Evolutionary conservation across 2,888 invertebrate genomes (phyloP), one percentile per base, ranked within the genome.

Genomic region (Sarcophaga rosellei): DNA sequence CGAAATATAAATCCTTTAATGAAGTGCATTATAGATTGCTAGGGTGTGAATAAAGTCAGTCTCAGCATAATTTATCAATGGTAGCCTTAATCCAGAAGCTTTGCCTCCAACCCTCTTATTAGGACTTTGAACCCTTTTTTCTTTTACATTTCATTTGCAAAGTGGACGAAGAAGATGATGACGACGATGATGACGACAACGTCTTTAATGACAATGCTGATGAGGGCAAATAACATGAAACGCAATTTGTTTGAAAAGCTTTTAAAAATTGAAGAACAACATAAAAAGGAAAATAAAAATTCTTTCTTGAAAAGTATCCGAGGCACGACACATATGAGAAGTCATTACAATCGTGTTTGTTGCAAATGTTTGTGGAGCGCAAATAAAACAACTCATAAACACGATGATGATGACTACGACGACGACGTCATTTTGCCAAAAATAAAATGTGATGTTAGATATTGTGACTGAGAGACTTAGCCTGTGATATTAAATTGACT

Each of bases 381-480:
- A 53, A 5, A 53, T 17, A 53, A 53, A 53, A 53, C 35, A 10
- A 10, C 35, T 35, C 35, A 35, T 35, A 35, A 35, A 35, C 10
- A 35, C 35, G 6, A 6, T 35, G 35, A 25, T 25, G 25, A 25
- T 25, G 25, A 25, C 1, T 5, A 25, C 6, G 25, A 15, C 17
- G 53, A 53, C 53, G 47, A 53, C 77, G 72, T 82, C 82, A 82
- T 82, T 82, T 25, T 82, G 25, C 77, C 77, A 82, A 82, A 82
- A 82, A 82, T 82, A 82, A 82, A 65, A 73, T 61, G 12, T 82
- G 82, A 73, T 82, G 82, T 75, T 69, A 75, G 74, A 75, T 44
- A 53, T 62, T 63, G 20, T 35, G 5, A 59, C n/a, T 62, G 10
- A n/a, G n/a, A 10, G 17, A 47, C 21, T 59, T 59, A n/a, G 15